Conservation (phyloP, 2,113 vertebrate species). For the Myotis lucifugus region DNA sequence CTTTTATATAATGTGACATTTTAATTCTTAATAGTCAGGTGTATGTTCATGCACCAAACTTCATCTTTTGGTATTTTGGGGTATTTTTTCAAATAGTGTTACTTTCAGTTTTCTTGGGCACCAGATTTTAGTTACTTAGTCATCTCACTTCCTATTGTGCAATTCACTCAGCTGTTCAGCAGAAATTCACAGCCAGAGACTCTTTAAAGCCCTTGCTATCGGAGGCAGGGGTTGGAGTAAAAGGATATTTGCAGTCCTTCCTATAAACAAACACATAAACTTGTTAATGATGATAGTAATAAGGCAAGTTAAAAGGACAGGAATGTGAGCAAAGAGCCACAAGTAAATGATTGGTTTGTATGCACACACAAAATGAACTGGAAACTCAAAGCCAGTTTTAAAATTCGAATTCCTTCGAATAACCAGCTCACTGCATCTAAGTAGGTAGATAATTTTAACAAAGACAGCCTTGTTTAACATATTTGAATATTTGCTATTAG, state of each 20-base stretch:
- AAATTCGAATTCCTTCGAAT: neutral
- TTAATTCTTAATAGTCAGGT: neutral
- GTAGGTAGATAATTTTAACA: neutral
- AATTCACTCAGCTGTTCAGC: neutral
- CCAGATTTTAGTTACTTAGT: neutral
- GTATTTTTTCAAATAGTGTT: neutral
- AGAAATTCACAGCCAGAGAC: neutral
- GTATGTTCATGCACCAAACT: neutral
- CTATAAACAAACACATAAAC: neutral
- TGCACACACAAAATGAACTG: neutral
- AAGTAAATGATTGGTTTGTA: neutral
- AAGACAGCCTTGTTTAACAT: constrained; percentile 14
- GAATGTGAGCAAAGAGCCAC: neutral
- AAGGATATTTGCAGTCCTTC: neutral
- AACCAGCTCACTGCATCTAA: neutral
- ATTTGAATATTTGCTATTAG: neutral
- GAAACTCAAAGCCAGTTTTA: neutral
- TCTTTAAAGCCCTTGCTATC: neutral
- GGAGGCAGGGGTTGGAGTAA: neutral
- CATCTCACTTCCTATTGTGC: neutral
- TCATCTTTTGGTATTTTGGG: neutral
- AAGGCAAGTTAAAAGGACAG: neutral
- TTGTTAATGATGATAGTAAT: neutral
- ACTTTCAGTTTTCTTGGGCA: neutral
- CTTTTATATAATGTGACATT: neutral